These are phyloP conservation scores for Tricholauxania praeusta DNA, from an alignment of 2,888 invertebrate genomes.

Conservation along the genomic window DNA sequence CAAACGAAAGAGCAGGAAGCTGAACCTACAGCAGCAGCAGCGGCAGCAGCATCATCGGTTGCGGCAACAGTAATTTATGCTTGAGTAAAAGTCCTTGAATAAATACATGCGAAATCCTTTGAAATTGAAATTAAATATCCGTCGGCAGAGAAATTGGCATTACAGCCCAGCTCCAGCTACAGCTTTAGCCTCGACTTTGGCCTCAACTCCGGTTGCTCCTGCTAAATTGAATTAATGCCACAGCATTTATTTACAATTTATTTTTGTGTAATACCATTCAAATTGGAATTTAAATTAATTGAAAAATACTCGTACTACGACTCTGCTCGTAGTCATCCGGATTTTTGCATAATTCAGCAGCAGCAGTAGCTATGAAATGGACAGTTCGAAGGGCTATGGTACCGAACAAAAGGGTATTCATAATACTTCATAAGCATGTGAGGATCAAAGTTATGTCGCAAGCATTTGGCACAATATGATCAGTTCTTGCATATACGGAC, in stretches of 20 bases:
- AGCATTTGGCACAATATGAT: too few species aligned
- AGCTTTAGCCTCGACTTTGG: too few species aligned
- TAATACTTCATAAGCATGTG: background rate
- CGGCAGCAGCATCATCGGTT: slow-evolving; percentile 21
- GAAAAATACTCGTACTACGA: slow-evolving; percentile 1
- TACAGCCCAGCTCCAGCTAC: background rate
- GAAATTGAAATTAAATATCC: slow-evolving; percentile 41
- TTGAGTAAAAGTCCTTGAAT: slow-evolving; percentile 42
- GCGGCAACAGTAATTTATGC: slow-evolving; percentile 40
- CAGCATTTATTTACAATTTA: slow-evolving; percentile 26
- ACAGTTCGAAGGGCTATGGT: too few species aligned
- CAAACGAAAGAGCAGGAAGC: slow-evolving; percentile 13
- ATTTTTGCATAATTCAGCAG: background rate
- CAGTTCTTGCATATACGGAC: too few species aligned
- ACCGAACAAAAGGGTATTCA: background rate
- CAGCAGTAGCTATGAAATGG: too few species aligned
- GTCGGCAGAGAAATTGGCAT: slow-evolving; percentile 10
- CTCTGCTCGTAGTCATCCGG: too few species aligned
- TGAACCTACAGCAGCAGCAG: background rate
- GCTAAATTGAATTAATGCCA: slow-evolving; percentile 26
- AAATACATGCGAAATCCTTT: slow-evolving; percentile 42
- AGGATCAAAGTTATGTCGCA: too few species aligned
- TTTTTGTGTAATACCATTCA: slow-evolving; percentile 21
- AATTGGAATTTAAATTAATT: slow-evolving; percentile 26
- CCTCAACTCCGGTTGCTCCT: background rate